Evolutionary conservation across 2,113 vertebrate species (phyloP).

Genomic region (human (Homo sapiens)): GRCh38 chrX:97021501-97022000

Average conservation of each 20-base stretch:
- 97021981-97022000: neutral
- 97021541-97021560: neutral
- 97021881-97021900: neutral
- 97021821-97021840: neutral
- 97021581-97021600: neutral
- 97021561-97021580: neutral
- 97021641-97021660: neutral
- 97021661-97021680: neutral
- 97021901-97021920: neutral
- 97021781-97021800: neutral
- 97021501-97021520: neutral
- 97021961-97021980: neutral
- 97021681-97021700: neutral
- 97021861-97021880: neutral
- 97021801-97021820: neutral
- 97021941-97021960: neutral
- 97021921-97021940: neutral
- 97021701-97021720: neutral
- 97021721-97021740: neutral
- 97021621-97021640: conserved; percentile 16
- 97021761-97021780: neutral
- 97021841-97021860: neutral
- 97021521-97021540: neutral
- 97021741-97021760: neutral
- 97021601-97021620: neutral